phyloP scores from a whole-genome alignment of 2,113 vertebrate species.

The Sebastes fasciatus region DNA sequence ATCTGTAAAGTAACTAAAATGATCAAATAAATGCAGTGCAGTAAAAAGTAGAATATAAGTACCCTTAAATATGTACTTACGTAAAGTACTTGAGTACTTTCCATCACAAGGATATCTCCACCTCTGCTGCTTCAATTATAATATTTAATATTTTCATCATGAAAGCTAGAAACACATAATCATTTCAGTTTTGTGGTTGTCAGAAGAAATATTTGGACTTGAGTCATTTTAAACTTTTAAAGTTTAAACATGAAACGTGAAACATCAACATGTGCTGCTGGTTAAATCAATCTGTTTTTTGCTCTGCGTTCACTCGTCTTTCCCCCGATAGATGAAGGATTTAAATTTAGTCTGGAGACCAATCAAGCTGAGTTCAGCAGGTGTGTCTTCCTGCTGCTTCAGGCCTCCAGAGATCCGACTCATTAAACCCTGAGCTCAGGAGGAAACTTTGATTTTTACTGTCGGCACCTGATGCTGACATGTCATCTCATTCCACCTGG shows the following conservation, averaged over 20 bases:
- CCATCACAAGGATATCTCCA: no score
- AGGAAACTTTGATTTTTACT: background rate
- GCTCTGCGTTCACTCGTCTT: background rate
- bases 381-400: conserved; percentile 48
- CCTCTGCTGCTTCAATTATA: no score
- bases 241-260: no score
- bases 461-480: conserved; percentile 9
- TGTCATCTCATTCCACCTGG: background rate
- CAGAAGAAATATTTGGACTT: no score
- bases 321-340: background rate
- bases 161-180: no score
- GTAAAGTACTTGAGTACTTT: no score
- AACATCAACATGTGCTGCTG: no score
- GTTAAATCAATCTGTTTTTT: no score
- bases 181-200: no score
- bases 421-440: conserved; percentile 39
- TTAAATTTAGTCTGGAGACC: background rate
- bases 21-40: background rate
- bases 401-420: conserved; percentile 49
- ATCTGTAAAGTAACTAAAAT: background rate
- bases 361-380: conserved; percentile 68
- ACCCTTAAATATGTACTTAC: no score
- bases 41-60: background rate
- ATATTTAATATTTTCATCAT: no score
- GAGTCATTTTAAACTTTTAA: background rate